Conservation (phyloP, 2,888 invertebrate species). For the Brassicogethes aeneus region DNA sequence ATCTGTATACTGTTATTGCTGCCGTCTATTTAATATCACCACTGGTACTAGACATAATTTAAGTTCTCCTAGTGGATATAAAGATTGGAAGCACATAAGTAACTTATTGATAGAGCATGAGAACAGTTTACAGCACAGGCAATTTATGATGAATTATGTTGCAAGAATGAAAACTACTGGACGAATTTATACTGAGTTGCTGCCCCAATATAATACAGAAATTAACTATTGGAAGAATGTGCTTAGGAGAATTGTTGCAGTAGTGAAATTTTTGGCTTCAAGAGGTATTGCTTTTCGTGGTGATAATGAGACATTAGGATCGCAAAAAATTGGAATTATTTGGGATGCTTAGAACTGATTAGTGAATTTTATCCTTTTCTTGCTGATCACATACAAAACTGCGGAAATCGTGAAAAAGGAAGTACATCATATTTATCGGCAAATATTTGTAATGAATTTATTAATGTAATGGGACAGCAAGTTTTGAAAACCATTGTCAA, state of each 20-base stretch:
- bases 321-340: conserved; percentile 21
- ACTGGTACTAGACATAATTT: no score
- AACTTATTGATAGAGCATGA: conserved; percentile 11
- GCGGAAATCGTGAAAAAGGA: conserved; percentile 20
- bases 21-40: conserved; percentile 14
- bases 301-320: conserved; percentile 17
- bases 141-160: conserved; percentile 15
- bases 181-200: conserved; percentile 2
- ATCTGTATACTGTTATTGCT: conserved; percentile 15
- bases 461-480: background rate
- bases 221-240: conserved; percentile 18
- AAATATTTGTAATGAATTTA: conserved; percentile 14
- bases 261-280: conserved; percentile 18
- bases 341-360: conserved; percentile 23
- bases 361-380: conserved; percentile 24
- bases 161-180: conserved; percentile 14
- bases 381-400: conserved; percentile 18
- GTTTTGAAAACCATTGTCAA: background rate
- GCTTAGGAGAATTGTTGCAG: conserved; percentile 19
- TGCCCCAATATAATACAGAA: conserved; percentile 2
- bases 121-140: conserved; percentile 10
- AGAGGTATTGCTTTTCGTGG: conserved; percentile 21
- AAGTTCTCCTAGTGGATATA: conserved; percentile 2
- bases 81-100: conserved; percentile 14
- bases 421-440: conserved; percentile 22